phyloP scores from a whole-genome alignment of 2,797 vertebrate genomes.

The Xenentodon cancila region DNA sequence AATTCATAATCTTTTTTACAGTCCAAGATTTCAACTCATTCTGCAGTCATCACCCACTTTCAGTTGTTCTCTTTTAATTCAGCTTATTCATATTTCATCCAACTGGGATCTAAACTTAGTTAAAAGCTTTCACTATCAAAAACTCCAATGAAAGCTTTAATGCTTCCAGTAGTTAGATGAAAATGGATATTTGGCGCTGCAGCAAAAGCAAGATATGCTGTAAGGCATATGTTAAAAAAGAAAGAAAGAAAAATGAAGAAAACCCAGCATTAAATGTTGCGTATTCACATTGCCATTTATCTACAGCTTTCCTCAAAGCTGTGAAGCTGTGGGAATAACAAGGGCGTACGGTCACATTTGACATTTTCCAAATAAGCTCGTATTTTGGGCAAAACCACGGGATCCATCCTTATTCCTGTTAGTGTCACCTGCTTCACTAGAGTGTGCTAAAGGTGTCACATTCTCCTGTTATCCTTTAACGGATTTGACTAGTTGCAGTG shows the following conservation, averaged over 20 bases:
- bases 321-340: too few species aligned
- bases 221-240: too few species aligned
- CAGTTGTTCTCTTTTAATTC: neutral
- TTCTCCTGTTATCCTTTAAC: neutral
- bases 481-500: neutral
- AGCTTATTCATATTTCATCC: neutral
- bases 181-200: constrained; percentile 5
- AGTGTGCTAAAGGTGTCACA: neutral
- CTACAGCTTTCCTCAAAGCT: too few species aligned
- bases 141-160: neutral
- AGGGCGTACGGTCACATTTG: too few species aligned
- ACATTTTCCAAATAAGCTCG: too few species aligned
- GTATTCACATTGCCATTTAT: too few species aligned
- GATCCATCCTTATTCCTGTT: neutral
- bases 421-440: constrained; percentile 1
- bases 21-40: constrained; percentile 25
- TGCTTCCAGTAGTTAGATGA: neutral
- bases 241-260: too few species aligned
- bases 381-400: neutral
- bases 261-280: too few species aligned
- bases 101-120: neutral
- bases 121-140: constrained; percentile 6
- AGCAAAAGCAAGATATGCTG: neutral
- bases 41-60: neutral
- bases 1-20: constrained; percentile 21